Evolutionary conservation across 1,140 invertebrate species (phyloP).

Genomic region (Drosophila nigrodunni): DNA sequence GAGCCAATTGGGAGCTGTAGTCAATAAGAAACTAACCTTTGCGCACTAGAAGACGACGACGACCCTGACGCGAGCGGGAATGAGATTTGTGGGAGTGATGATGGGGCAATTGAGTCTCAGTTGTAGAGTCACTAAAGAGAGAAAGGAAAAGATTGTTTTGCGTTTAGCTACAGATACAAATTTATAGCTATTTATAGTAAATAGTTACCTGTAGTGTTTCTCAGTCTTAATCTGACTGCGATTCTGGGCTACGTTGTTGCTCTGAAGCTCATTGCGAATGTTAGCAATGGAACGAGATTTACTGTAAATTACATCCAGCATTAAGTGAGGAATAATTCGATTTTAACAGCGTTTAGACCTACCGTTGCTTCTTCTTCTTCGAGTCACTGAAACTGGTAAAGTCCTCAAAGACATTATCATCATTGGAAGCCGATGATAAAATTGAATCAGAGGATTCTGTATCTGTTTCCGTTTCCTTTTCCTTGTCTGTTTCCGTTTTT

Average conservation of each 20-base stretch:
- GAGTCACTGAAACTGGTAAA: constrained; percentile 71
- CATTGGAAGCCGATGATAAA: constrained; percentile 49
- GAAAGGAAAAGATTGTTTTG: neutral
- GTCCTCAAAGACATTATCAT: constrained; percentile 75
- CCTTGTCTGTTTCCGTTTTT: no score
- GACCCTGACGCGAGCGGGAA: constrained; percentile 33
- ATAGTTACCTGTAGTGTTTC: constrained; percentile 38
- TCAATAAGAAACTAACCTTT: constrained; percentile 59
- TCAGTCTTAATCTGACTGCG: constrained; percentile 21
- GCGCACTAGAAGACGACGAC: constrained; percentile 49
- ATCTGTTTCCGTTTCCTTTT: neutral
- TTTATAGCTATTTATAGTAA: constrained; percentile 25
- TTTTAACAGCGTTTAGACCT: neutral
- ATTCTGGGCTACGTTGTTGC: constrained; percentile 19
- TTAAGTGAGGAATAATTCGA: neutral
- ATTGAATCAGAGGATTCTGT: constrained; percentile 16
- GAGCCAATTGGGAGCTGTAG: constrained; percentile 14
- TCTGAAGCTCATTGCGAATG: constrained; percentile 58
- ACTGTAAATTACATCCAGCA: constrained; percentile 12
- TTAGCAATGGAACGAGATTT: constrained; percentile 70
- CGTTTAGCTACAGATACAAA: neutral
- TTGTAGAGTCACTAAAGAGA: neutral
- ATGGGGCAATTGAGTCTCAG: neutral
- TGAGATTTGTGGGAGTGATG: constrained; percentile 36
- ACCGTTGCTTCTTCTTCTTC: constrained; percentile 65